A percentile compares a stretch with the other conserved stretches of the same genome.
Evolutionary conservation across 2,797 vertebrate species (phyloP).

Genomic region (Clamator glandarius): DNA sequence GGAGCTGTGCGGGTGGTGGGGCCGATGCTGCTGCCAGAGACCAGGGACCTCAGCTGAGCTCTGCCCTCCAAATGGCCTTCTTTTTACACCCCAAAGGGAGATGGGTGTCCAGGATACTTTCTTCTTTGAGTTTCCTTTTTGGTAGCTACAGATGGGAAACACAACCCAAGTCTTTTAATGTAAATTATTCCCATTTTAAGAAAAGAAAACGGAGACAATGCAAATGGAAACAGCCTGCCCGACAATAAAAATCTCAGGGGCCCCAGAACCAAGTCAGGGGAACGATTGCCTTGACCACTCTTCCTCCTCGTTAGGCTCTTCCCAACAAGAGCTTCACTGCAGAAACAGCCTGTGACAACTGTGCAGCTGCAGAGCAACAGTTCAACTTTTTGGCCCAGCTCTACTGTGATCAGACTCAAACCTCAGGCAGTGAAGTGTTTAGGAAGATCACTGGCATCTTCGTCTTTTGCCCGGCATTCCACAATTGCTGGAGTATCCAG

Average conservation of each 20-base stretch:
- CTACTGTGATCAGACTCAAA: not conserved
- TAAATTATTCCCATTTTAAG: not conserved
- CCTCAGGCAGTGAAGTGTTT: not conserved
- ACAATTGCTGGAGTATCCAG: not conserved
- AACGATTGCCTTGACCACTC: not conserved
- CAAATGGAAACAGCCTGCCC: not conserved
- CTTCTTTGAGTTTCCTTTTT: not conserved
- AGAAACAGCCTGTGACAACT: not conserved
- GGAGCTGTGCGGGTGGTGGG: not conserved
- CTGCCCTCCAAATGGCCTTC: not conserved
- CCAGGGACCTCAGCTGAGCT: not conserved
- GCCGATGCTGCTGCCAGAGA: not conserved
- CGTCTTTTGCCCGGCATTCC: not conserved
- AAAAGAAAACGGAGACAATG: not conserved
- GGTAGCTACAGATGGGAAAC: not conserved
- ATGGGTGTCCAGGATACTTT: fast-evolving
- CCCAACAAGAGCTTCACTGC: not conserved
- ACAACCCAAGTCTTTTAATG: not conserved
- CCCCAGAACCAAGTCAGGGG: not conserved
- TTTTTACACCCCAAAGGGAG: not conserved
- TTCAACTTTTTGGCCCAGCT: not conserved
- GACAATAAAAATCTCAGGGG: not conserved
- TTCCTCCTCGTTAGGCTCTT: not conserved
- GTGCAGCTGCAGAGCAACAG: not conserved
- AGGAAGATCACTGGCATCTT: not conserved